phyloP scores from a whole-genome alignment of 2,888 invertebrate genomes.

The Synanthedon myopaeformis region DNA sequence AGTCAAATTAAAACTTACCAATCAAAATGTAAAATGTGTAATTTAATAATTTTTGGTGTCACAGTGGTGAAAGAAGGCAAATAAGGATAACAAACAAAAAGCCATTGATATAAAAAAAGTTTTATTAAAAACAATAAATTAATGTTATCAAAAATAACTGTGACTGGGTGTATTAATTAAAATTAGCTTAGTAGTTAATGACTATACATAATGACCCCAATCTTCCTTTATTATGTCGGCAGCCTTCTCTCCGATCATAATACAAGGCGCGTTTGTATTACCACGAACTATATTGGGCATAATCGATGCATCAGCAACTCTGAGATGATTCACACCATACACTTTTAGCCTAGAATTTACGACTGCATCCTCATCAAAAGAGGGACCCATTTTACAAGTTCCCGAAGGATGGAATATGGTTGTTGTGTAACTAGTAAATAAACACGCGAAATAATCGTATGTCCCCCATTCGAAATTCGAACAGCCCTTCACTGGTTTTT shows the following conservation, averaged over 20 bases:
- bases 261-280: conserved; percentile 84
- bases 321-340: conserved; percentile 49
- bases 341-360: conserved; percentile 41
- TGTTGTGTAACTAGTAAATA: conserved; percentile 70
- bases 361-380: conserved; percentile 41
- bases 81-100: too few relatives aligned
- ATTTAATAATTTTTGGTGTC: too few relatives aligned
- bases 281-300: conserved; percentile 85
- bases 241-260: conserved; percentile 82
- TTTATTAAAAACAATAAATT: conserved; percentile 8
- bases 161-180: too few relatives aligned
- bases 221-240: conserved; percentile 48
- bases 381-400: conserved; percentile 52
- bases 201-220: conserved; percentile 18
- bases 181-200: conserved; percentile 18
- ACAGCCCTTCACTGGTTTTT: conserved; percentile 70
- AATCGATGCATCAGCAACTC: conserved; percentile 83
- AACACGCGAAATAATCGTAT: conserved; percentile 75
- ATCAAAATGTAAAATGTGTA: too few relatives aligned
- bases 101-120: neutral
- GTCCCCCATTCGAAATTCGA: conserved; percentile 63
- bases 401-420: conserved; percentile 63
- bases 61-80: too few relatives aligned
- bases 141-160: conserved; percentile 12
- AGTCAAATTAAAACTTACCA: too few relatives aligned